These are phyloP conservation scores for Cardiocondyla obscurior DNA, from an alignment of 1,140 invertebrate species.

Conservation along the genomic window DNA sequence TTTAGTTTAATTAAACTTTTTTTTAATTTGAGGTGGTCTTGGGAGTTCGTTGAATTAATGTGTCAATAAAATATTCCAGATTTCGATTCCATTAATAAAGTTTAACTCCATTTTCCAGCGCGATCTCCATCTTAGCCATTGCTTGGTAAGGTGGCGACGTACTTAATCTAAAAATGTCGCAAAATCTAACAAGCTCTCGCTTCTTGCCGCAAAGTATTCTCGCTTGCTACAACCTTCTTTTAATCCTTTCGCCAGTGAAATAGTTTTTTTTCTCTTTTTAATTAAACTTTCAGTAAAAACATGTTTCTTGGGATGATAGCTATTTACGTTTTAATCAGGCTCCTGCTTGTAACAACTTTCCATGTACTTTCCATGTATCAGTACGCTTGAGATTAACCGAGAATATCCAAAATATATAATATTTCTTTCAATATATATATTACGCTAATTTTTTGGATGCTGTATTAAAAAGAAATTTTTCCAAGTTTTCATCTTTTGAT, in stretches of 20 bases:
- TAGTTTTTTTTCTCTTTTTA: slow-evolving; percentile 43
- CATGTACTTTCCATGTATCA: slow-evolving; percentile 18
- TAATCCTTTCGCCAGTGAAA: slow-evolving; percentile 47
- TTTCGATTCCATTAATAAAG: slow-evolving; percentile 39
- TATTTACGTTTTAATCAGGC: slow-evolving; percentile 56
- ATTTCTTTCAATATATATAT: neutral
- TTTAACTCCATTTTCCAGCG: neutral
- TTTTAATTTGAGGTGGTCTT: neutral
- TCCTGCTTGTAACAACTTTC: slow-evolving; percentile 8
- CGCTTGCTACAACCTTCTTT: slow-evolving; percentile 44
- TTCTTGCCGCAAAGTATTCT: slow-evolving; percentile 35
- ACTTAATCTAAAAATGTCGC: slow-evolving; percentile 49
- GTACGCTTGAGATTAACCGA: slow-evolving; percentile 3
- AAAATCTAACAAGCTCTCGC: slow-evolving; percentile 49
- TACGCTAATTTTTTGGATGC: neutral
- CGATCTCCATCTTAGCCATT: slow-evolving; percentile 3
- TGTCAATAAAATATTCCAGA: slow-evolving; percentile 23
- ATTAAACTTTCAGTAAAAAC: slow-evolving; percentile 51
- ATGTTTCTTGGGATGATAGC: slow-evolving; percentile 53
- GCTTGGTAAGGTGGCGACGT: slow-evolving; percentile 14
- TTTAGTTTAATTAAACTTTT: slow-evolving; percentile 5
- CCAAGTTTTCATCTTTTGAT: neutral
- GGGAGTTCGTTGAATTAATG: slow-evolving; percentile 19
- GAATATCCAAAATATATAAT: neutral
- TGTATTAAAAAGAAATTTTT: neutral